phyloP scores from a whole-genome alignment of 2,797 vertebrate genomes.

The Peromyscus melanophrys region DNA sequence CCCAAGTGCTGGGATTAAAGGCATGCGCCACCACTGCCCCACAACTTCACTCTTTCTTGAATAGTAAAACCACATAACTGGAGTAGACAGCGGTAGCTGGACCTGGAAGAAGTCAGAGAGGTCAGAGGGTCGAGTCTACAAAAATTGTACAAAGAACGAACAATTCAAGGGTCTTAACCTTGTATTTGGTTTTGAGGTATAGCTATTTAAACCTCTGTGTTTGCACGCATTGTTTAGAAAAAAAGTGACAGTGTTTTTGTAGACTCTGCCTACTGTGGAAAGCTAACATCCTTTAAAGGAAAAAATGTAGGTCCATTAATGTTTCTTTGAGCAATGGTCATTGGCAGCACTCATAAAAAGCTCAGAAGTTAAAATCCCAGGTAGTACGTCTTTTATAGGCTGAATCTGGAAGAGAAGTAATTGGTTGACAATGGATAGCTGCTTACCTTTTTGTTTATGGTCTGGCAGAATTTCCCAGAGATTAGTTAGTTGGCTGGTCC shows the following conservation, averaged over 20 bases:
- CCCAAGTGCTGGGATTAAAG: no score
- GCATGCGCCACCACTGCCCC: no score
- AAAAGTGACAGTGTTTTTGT: not conserved
- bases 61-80: not conserved
- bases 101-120: not conserved
- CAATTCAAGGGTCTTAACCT: conserved; percentile 1
- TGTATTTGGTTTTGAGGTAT: conserved; percentile 34
- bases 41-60: not conserved
- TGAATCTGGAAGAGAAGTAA: not conserved
- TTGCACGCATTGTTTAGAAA: not conserved
- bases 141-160: not conserved
- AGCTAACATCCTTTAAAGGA: not conserved
- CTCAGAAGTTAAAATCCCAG: not conserved
- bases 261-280: conserved; percentile 26
- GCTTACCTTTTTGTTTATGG: not conserved
- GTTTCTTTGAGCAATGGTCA: not conserved
- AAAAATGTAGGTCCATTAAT: not conserved
- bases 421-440: not conserved
- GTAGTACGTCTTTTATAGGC: not conserved
- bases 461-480: not conserved
- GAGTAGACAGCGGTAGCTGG: not conserved
- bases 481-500: not conserved
- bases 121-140: not conserved
- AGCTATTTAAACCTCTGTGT: not conserved
- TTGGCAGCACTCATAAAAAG: not conserved